Base-by-base conservation (phyloP, 1,140 invertebrate genomes). In the Pseudomyrmex concolor region DNA sequence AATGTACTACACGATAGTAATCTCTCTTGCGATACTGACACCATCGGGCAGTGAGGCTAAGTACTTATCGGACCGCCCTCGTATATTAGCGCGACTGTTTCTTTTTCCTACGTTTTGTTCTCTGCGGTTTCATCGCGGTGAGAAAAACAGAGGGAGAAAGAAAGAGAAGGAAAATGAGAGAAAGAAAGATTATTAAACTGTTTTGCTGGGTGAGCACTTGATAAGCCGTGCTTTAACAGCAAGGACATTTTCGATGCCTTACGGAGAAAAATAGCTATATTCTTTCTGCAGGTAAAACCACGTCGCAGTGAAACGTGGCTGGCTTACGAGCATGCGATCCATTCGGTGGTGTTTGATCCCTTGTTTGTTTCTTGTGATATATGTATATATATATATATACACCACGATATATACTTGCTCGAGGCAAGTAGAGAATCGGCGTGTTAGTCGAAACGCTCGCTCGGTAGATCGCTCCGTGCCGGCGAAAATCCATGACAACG, bases 281-380 rank as follows among this genome's bases (percentile, higher is more conserved):
- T 43, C 15, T 48, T 70, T 80, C 55, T 25, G 5, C 51, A 48
- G 34, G 34, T 34, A 9, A 70, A 7, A 2, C 5, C 34, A 66
- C 22, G n/a, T 50, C 43, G 19, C 55, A 7, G 60, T 80, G 43
- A 60, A 34, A 34, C 8, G 51, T n/a, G 54, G 43, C 43, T 71
- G n/a, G 59, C 43, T 80, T 68, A 60, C n/a, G 54, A 59, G 43
- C 34, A 12, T n/a, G 54, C 54, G 19, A 50, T 0, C 43, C 19
- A 78, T 80, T 80, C 54, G 2, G 43, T 48, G 54, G 43, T 71
- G 73, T 66, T 77, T 57, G 62, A 67, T 45, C 50, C 43, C 22
- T 78, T 76, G 63, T 81, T 87, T 81, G 74, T 84, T 63, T 43
- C n/a, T 55, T 48, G 9, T 50, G 54, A 84, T 62, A 73, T 54